Evolutionary conservation across 2,113 vertebrate species (phyloP).

Genomic region (Murina feae): DNA sequence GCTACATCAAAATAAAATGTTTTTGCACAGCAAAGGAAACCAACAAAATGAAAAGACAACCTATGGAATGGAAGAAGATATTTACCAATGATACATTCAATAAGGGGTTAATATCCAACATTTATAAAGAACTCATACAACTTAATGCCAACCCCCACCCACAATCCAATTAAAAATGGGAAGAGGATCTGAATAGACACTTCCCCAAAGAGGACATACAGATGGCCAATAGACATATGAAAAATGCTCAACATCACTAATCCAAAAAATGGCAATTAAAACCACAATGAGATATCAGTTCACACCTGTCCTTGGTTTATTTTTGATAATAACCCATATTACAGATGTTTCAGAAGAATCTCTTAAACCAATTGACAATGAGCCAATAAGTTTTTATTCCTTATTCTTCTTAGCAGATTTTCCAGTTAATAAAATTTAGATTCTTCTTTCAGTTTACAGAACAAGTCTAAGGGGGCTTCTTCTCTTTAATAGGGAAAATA

Average conservation of each 20-base stretch:
- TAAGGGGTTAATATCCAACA: not conserved
- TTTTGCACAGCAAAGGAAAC: not conserved
- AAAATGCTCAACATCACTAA: not conserved
- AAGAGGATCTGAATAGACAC: not conserved
- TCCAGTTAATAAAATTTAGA: not conserved
- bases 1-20: not conserved
- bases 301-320: not conserved
- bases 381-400: not conserved
- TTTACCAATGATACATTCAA: not conserved
- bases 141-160: not conserved
- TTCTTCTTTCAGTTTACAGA: not conserved
- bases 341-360: not conserved
- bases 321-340: not conserved
- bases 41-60: not conserved
- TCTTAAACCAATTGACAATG: not conserved
- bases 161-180: not conserved
- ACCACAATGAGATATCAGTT: not conserved
- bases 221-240: not conserved
- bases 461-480: not conserved
- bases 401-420: not conserved
- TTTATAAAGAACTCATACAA: not conserved
- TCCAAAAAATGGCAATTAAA: not conserved
- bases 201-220: not conserved
- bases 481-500: not conserved
- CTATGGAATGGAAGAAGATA: not conserved